phyloP scores from a whole-genome alignment of 2,888 invertebrate genomes.

The Clepsis dumicolana region DNA sequence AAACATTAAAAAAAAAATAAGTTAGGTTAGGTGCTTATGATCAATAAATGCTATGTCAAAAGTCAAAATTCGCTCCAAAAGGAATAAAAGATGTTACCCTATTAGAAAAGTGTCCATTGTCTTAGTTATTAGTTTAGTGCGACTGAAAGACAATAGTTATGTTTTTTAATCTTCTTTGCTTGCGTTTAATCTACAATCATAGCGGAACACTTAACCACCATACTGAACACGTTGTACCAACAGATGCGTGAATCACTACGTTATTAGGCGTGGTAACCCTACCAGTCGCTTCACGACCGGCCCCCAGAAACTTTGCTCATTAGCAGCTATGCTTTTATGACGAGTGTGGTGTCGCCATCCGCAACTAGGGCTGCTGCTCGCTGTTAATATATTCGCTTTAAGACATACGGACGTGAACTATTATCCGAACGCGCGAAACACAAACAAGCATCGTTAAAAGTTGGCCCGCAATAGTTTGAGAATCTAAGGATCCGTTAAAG shows the following conservation, averaged over 20 bases:
- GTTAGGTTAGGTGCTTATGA: too few relatives aligned
- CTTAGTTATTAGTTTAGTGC: too few relatives aligned
- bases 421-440: background rate
- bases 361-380: slow-evolving; percentile 26
- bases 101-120: too few relatives aligned
- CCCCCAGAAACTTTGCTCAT: slow-evolving; percentile 60
- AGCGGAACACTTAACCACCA: background rate
- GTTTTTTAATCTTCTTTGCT: background rate
- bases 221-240: background rate
- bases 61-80: too few relatives aligned
- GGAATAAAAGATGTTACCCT: too few relatives aligned
- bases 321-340: slow-evolving; percentile 58
- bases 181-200: background rate
- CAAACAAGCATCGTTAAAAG: slow-evolving; percentile 9
- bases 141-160: background rate
- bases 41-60: too few relatives aligned
- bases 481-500: background rate
- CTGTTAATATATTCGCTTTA: slow-evolving; percentile 4
- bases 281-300: slow-evolving; percentile 46
- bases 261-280: slow-evolving; percentile 38
- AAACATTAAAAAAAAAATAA: too few relatives aligned
- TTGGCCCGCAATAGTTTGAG: background rate
- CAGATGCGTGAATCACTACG: background rate
- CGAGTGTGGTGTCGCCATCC: slow-evolving; percentile 46
- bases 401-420: background rate